A percentile compares a stretch with the other conserved stretches of the same genome.
Conservation (phyloP, 2,113 vertebrate species). For the Madoqua kirkii region DNA sequence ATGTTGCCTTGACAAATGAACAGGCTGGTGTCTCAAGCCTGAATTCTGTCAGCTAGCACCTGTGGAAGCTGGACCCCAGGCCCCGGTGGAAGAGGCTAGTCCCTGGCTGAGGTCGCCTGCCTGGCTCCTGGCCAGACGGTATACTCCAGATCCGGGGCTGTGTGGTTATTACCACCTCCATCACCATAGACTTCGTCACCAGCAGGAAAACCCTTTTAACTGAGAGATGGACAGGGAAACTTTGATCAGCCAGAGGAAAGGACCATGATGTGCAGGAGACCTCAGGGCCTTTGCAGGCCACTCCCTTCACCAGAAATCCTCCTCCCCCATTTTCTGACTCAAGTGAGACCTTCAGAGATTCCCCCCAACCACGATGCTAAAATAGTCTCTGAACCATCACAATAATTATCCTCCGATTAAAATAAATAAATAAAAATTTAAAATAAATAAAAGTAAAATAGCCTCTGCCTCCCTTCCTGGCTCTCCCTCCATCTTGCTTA, state of each 20-base stretch:
- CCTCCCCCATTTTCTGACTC: background rate
- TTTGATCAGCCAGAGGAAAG: background rate
- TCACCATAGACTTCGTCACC: accelerated
- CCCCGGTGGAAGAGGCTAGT: accelerated
- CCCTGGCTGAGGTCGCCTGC: background rate
- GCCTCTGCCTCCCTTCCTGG: background rate
- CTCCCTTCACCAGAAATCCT: background rate
- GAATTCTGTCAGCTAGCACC: accelerated
- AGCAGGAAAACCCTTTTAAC: background rate
- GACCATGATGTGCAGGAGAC: background rate
- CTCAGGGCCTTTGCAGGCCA: background rate
- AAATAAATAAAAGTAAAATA: background rate
- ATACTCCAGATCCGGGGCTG: background rate
- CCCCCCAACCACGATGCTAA: background rate
- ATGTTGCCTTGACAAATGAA: background rate
- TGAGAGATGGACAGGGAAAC: background rate
- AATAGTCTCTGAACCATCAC: background rate
- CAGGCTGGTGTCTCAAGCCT: background rate
- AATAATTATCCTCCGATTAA: background rate
- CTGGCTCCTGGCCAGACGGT: background rate
- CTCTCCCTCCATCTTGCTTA: background rate
- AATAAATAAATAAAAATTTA: background rate
- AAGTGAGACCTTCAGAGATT: background rate
- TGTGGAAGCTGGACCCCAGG: too few relatives aligned
- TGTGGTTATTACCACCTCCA: accelerated